Evolutionary conservation across 2,888 invertebrate genomes (phyloP).

Genomic region (Tryphoninae sp.): DNA sequence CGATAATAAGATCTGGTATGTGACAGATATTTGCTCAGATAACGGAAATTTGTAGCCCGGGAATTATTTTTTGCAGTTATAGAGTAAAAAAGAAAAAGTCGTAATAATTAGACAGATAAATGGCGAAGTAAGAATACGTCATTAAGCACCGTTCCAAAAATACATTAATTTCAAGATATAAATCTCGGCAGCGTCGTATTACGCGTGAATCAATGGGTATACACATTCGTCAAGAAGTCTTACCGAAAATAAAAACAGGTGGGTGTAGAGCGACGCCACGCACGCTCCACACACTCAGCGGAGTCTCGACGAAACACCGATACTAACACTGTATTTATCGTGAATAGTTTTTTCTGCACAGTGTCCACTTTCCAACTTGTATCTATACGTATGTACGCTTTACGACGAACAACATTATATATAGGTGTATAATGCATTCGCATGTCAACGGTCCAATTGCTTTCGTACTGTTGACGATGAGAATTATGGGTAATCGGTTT

Average conservation of each 20-base stretch:
- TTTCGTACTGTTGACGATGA: constrained; percentile 25
- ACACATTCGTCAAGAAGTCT: constrained; percentile 1
- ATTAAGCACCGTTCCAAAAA: not conserved
- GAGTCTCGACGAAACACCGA: constrained; percentile 14
- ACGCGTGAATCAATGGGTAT: not conserved
- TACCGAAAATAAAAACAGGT: constrained; percentile 54
- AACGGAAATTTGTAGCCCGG: too few relatives aligned
- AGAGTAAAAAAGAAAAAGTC: not conserved
- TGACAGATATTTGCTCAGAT: too few relatives aligned
- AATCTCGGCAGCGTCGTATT: not conserved
- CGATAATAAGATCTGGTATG: too few relatives aligned
- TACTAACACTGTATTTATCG: constrained; percentile 31
- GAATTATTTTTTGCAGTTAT: too few relatives aligned
- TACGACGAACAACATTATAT: not conserved
- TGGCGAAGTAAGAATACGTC: too few relatives aligned
- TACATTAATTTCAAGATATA: not conserved
- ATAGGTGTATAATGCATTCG: too few relatives aligned
- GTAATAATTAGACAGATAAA: too few relatives aligned
- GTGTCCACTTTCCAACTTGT: not conserved
- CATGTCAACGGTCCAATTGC: not conserved
- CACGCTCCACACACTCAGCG: constrained; percentile 1
- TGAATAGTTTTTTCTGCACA: constrained; percentile 6
- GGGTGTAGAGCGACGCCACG: constrained; percentile 44
- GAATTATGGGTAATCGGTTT: constrained; percentile 13
- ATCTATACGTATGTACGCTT: not conserved